phyloP scores from a whole-genome alignment of 2,888 invertebrate genomes.

The Aporophyla nigra region DNA sequence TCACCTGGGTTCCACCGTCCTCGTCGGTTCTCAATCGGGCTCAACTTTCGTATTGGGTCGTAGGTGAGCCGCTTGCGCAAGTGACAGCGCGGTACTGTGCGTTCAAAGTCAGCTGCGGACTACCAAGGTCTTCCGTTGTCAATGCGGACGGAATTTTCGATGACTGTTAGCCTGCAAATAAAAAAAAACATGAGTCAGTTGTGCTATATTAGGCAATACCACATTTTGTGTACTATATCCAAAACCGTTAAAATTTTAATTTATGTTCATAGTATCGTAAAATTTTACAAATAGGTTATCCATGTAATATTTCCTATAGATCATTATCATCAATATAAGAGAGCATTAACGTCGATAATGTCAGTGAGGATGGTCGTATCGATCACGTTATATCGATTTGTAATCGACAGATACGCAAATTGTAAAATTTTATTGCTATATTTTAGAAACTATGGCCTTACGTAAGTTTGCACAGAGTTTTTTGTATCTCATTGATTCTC shows the following conservation, averaged over 20 bases:
- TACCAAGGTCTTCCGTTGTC: slow-evolving; percentile 73
- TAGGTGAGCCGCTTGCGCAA: slow-evolving; percentile 71
- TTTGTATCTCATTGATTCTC: slow-evolving; percentile 56
- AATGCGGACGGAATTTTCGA: slow-evolving; percentile 73
- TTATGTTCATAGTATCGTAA: slow-evolving; percentile 34
- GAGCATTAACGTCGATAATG: slow-evolving; percentile 47
- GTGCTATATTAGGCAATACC: slow-evolving; percentile 58
- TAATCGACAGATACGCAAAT: slow-evolving; percentile 58
- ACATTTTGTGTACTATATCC: slow-evolving; percentile 24
- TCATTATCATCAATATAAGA: slow-evolving; percentile 48
- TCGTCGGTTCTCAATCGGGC: slow-evolving; percentile 57
- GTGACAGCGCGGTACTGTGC: slow-evolving; percentile 71
- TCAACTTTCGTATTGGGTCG: slow-evolving; percentile 68
- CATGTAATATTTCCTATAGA: slow-evolving; percentile 46
- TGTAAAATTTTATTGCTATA: slow-evolving; percentile 56
- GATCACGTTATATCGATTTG: slow-evolving; percentile 65
- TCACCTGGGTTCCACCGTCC: slow-evolving; percentile 63
- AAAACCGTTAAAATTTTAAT: slow-evolving; percentile 28
- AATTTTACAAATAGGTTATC: slow-evolving; percentile 27
- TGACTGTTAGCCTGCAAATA: slow-evolving; percentile 84
- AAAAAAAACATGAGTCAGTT: slow-evolving; percentile 64
- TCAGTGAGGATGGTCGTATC: slow-evolving; percentile 46
- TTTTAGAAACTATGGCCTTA: slow-evolving; percentile 62
- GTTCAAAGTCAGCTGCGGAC: slow-evolving; percentile 74
- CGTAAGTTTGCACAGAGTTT: slow-evolving; percentile 51